These are phyloP conservation scores for Plutomurus gul DNA, from an alignment of 1,140 invertebrate species.

Conservation along the genomic window DNA sequence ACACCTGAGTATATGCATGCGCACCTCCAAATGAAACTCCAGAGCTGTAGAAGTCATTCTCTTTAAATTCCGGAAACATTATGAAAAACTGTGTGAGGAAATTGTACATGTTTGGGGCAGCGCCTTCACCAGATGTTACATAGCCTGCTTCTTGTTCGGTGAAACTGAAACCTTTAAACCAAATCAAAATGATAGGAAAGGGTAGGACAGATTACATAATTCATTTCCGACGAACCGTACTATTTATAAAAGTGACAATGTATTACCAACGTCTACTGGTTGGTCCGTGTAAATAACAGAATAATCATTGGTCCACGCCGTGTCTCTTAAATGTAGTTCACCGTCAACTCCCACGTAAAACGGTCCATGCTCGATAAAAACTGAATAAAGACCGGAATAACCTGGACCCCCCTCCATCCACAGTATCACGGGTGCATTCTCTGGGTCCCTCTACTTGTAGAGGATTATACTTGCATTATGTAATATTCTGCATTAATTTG, in stretches of 20 bases:
- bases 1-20: too few species aligned
- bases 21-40: constrained; percentile 56
- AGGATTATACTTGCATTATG: too few species aligned
- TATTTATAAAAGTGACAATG: not conserved
- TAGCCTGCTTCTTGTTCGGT: not conserved
- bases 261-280: constrained; percentile 59
- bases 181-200: too few species aligned
- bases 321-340: constrained; percentile 49
- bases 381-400: not conserved
- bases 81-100: constrained; percentile 59
- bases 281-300: constrained; percentile 63
- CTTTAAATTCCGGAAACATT: constrained; percentile 56
- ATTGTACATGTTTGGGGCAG: constrained; percentile 59
- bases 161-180: not conserved
- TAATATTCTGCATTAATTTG: too few species aligned
- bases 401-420: not conserved
- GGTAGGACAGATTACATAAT: not conserved
- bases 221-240: not conserved
- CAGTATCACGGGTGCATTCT: not conserved
- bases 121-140: constrained; percentile 48
- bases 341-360: not conserved
- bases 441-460: not conserved
- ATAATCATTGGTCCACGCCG: constrained; percentile 59
- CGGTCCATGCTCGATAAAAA: not conserved
- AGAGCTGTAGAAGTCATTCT: constrained; percentile 59